Base-by-base conservation (phyloP, 2,888 invertebrate species). In the Melitaea athalia region DNA sequence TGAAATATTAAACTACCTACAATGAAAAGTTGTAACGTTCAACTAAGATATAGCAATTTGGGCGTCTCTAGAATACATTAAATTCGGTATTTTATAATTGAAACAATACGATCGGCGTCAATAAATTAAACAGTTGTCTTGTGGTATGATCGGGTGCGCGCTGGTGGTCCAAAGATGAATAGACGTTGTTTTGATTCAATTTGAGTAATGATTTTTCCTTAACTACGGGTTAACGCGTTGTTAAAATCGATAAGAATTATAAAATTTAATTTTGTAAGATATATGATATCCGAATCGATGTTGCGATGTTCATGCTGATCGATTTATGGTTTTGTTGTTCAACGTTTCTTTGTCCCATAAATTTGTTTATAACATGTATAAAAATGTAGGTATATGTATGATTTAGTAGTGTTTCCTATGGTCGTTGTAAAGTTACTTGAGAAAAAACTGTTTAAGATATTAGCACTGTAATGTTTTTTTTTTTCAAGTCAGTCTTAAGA, bases 41-140 rank as follows among this genome's bases (percentile, higher is more conserved):
- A 67, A 12, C 55, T 31, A 55, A 24, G 42, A 62, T 61, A 67
- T 62, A 55, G 61, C 66, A 88, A 90, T 90, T 91, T 90, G 89
- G 91, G 90, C 91, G 91, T 87, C 81, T 77, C 85, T 81, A 79
- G 76, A 82, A 82, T 82, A 81, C 80, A 82, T 87, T 88, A 85
- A 88, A 89, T 87, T 86, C 86, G 81, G 76, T 85, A 87, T 87
- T 86, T 85, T 67, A 80, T 90, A 91, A 91, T 91, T 91, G 90
- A 91, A 91, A 91, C 91, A 91, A 91, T 90, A 85, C 83, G 80
- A 83, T 85, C 82, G 76, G 81, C 68, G 64, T 80, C 77, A 73
- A 90, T 91, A 91, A 91, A 91, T 91, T 86, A 80, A 70, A 72
- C 73, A 79, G 71, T 78, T 83, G 85, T 85, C 86, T 76, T 77